Evolutionary conservation across 2,888 invertebrate genomes (phyloP), one percentile per base, ranked within the genome.

Genomic region (Argyresthia goedartella): DNA sequence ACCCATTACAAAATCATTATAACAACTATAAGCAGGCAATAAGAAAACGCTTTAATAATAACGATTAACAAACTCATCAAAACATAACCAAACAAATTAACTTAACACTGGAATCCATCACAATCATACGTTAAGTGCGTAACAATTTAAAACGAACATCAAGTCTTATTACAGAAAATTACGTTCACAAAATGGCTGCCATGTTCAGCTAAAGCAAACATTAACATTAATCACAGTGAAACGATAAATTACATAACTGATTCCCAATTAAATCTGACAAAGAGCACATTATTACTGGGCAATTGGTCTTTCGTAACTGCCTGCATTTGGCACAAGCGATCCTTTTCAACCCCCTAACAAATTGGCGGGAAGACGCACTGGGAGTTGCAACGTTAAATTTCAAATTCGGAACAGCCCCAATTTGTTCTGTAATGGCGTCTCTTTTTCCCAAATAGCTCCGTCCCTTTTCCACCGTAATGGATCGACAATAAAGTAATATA

Each of bases 401-500:
- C 71, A 65, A 67, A 63, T 60, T 62, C 61, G 62, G 64, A 66
- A 67, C 73, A 67, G 69, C 71, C 70, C 69, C 72, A 74, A 75
- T 76, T 77, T 76, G 73, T 72, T 67, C 63, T 65, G 59, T 62
- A 61, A 59, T 60, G 51, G 52, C 60, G 44, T 64, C 63, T 60
- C 65, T 36, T 58, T 67, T 61, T 52, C 57, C 55, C 67, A 53
- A 58, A 60, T 67, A 60, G 55, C 57, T 53, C 69, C 57, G 54
- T 80, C 80, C 62, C 65, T 57, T 57, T 79, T 73, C 58, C 73
- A 61, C 81, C 58, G 66, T 84, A 86, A 86, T 86, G 73, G 82
- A 71, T 76, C 78, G 71, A 81, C 85, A 81, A 85, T 85, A 86
- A 85, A 86, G 84, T 86, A 86, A 86, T 85, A 78, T 75, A 77